A percentile compares a stretch with the other conserved stretches of the same genome.
These are phyloP conservation scores for Somateria mollissima DNA, from an alignment of 2,797 vertebrate species.

Conservation along the genomic window DNA sequence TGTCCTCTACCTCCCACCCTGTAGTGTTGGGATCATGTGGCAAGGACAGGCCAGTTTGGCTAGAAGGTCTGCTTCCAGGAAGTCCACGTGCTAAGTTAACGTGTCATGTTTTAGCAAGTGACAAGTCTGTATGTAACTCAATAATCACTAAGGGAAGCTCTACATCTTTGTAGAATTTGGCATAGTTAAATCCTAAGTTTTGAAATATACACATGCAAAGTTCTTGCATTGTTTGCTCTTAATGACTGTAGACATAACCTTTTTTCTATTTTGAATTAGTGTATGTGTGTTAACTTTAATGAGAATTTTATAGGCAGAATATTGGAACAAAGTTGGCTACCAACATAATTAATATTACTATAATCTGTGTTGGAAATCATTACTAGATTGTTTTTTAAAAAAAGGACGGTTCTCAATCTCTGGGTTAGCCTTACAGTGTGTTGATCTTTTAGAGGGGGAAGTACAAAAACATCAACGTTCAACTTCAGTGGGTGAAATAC, in stretches of 20 bases:
- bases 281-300: neutral
- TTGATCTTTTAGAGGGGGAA: neutral
- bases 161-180: neutral
- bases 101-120: neutral
- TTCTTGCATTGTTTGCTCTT: neutral
- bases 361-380: neutral
- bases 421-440: neutral
- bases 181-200: neutral
- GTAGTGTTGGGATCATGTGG: neutral
- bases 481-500: neutral
- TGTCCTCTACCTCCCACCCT: neutral
- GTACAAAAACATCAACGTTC: neutral
- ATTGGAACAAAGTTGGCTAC: neutral
- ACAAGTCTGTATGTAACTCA: neutral
- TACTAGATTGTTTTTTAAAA: neutral
- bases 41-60: neutral
- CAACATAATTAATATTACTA: neutral
- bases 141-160: neutral
- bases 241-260: neutral
- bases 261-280: neutral
- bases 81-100: neutral
- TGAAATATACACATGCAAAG: neutral
- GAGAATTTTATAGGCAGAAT: neutral
- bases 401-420: neutral
- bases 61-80: neutral